phyloP scores from a whole-genome alignment of 2,113 vertebrate genomes.

The Pseudorhombus dupliciocellatus region DNA sequence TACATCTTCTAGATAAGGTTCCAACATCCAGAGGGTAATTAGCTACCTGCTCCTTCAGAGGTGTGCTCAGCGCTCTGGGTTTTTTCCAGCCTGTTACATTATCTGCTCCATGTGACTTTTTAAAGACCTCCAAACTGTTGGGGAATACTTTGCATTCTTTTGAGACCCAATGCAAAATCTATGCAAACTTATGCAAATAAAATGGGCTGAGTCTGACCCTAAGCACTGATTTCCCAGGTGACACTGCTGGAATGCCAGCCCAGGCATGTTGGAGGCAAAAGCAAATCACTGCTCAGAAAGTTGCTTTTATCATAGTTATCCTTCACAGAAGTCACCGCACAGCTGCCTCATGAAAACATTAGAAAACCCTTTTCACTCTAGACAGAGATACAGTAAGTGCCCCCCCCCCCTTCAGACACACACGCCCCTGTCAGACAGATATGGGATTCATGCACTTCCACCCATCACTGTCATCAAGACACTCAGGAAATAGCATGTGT shows the following conservation, averaged over 20 bases:
- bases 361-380: too few relatives aligned
- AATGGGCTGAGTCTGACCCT: not conserved
- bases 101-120: not conserved
- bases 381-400: too few relatives aligned
- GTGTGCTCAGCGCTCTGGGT: too few relatives aligned
- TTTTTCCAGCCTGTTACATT: not conserved
- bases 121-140: not conserved
- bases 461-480: not conserved
- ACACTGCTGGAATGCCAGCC: not conserved
- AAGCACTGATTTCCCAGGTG: conserved; percentile 31
- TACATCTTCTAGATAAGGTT: too few relatives aligned
- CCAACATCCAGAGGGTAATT: too few relatives aligned
- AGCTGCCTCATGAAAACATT: too few relatives aligned
- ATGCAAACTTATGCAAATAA: conserved; percentile 79
- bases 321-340: too few relatives aligned
- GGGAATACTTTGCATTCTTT: conserved; percentile 9
- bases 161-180: conserved; percentile 52
- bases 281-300: not conserved
- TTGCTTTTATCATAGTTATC: too few relatives aligned
- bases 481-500: not conserved
- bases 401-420: too few relatives aligned
- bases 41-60: too few relatives aligned
- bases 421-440: conserved; percentile 18
- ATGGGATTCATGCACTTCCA: conserved; percentile 51
- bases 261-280: not conserved